A percentile compares a stretch with the other conserved stretches of the same genome.
Evolutionary conservation across 2,797 vertebrate species (phyloP).

Genomic region (Helarctos malayanus): DNA sequence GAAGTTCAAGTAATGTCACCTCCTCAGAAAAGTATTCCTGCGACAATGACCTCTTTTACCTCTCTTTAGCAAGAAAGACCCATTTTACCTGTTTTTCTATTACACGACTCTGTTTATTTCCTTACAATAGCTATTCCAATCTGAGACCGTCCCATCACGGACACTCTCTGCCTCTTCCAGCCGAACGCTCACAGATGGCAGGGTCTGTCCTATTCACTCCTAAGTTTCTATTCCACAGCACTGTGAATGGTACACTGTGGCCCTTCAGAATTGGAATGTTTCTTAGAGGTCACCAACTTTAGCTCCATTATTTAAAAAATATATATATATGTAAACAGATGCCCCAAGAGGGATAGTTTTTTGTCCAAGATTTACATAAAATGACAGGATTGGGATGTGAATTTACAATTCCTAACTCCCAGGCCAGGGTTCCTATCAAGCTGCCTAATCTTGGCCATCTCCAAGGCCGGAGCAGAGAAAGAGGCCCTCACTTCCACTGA

Average conservation of each 20-base stretch:
- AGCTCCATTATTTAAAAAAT: not conserved
- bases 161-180: not conserved
- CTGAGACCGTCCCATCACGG: not conserved
- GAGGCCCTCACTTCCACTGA: not conserved
- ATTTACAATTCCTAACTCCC: not conserved
- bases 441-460: not conserved
- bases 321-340: not conserved
- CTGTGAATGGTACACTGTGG: too few species aligned
- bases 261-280: not conserved
- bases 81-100: not conserved
- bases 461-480: not conserved
- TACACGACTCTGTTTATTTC: not conserved
- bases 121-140: not conserved
- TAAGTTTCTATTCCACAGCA: not conserved
- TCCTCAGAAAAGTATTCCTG: not conserved
- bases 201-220: too few species aligned
- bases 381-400: not conserved
- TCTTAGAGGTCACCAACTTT: not conserved
- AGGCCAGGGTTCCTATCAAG: not conserved
- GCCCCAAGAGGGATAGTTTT: not conserved
- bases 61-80: not conserved
- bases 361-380: not conserved
- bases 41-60: not conserved
- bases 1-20: not conserved
- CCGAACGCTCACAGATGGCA: not conserved